Base-by-base conservation (phyloP, 2,113 vertebrate species). In the Bujurquina vittata region DNA sequence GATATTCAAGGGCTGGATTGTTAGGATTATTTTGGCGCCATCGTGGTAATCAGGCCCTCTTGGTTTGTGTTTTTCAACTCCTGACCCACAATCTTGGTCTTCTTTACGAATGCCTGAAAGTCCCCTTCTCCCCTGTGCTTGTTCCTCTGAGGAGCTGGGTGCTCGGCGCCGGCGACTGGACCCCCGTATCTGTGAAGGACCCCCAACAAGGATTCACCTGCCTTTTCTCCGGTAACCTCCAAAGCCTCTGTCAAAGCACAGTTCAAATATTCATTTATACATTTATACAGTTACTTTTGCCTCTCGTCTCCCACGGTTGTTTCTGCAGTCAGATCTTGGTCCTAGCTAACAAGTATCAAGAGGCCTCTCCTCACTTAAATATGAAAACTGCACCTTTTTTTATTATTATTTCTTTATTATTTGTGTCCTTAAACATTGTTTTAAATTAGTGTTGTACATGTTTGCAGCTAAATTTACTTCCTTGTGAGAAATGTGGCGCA, bases 231-330 rank as follows among this genome's bases (percentile, higher is more conserved):
- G 37, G 22, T 9, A 67, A 67, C 37, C 37, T 40, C 37, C 37
- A 40, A 40, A 40, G 37, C 37, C 37, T 40, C 37, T 11, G 37
- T 40, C 37, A 49, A 9, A 0, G 63, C 63, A 69, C 18, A 67
- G 18, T 67, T 49, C 15, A 49, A 67, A 49, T 22, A 49, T 9
- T 0, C 40, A 29, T 29, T 67, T 29, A 26, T 15, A 67, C 46
- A 26, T 26, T 67, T 15, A 46, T 11, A 9, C 40, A 43, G 37
- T 67, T 67, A 46, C 26, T 67, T 37, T 37, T 65, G 22, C 0
- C 14, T 46, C 0, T 65, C 0, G 7, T 26, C 22, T 0, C 37
- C 14, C 0, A 3, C 8, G 26, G 62, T 67, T 37, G 35, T 37
- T 10, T 37, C 35, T 37, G 8, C 35, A 37, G 35, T 37, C 35